A percentile compares a stretch with the other conserved stretches of the same genome.
These are phyloP conservation scores for Polydrusus pterygomalis DNA, from an alignment of 2,888 invertebrate genomes.

Conservation along the genomic window DNA sequence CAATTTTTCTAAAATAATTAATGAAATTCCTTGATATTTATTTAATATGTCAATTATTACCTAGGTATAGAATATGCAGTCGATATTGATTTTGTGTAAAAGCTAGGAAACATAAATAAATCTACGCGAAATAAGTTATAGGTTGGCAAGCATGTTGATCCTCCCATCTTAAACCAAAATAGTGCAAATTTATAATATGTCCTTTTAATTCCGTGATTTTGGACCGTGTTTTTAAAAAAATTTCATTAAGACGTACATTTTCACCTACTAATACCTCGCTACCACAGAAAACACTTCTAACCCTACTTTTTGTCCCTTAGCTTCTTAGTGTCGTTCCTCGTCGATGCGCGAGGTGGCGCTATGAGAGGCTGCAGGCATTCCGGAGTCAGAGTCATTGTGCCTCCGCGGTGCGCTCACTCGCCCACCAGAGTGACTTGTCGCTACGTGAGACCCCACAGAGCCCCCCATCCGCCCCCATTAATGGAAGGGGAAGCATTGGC, in stretches of 20 bases:
- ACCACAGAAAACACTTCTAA: not conserved
- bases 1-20: too few species aligned
- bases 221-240: not conserved
- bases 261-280: not conserved
- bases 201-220: too few species aligned
- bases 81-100: too few species aligned
- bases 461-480: slow-evolving; percentile 93
- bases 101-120: too few species aligned
- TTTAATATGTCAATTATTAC: too few species aligned
- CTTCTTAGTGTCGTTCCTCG: slow-evolving; percentile 99
- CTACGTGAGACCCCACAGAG: slow-evolving; percentile 82
- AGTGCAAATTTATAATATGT: too few species aligned
- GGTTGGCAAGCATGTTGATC: too few species aligned
- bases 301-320: slow-evolving; percentile 71
- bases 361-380: slow-evolving; percentile 99
- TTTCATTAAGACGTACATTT: slow-evolving; percentile 11
- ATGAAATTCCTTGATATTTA: too few species aligned
- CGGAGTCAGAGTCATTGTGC: slow-evolving; percentile 96
- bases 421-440: slow-evolving; percentile 98
- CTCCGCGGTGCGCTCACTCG: slow-evolving; percentile 94
- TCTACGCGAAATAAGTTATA: too few species aligned
- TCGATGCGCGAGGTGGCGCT: slow-evolving; percentile 98
- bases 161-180: too few species aligned
- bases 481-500: slow-evolving; percentile 99
- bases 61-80: too few species aligned